Base-by-base conservation (phyloP, 2,888 invertebrate species). In the Octonoba sinensis region DNA sequence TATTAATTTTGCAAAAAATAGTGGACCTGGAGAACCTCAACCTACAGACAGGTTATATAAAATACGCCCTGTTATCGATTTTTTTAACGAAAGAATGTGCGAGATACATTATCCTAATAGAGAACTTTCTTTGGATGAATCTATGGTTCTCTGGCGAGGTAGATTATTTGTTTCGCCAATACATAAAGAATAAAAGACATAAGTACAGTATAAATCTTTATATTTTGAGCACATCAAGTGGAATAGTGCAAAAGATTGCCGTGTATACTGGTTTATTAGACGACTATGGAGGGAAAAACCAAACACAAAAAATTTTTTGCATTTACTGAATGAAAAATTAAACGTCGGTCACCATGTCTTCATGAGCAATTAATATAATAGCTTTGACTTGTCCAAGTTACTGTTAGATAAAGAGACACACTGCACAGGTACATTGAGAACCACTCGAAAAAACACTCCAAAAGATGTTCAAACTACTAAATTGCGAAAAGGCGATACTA, bases 171-270 rank as follows among this genome's bases (percentile, higher is more conserved):
- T 87, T 87, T 77, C 85, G 85, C 1, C 87, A 87, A 76, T 87
- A 87, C 74, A 87, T 69, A 85, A n/a, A n/a, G n/a, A n/a, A n/a
- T n/a, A n/a, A n/a, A n/a, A n/a, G n/a, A n/a, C n/a, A n/a, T n/a
- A n/a, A 85, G 62, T 88, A 87, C 65, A 87, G 87, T 0, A 83
- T 87, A 22, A 87, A 88, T 84, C 24, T 88, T 18, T 87, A 87
- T 72, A 86, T 87, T 82, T 60, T 87, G 18, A 87, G 87, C 70
- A 85, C 86, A 71, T 84, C 73, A 73, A 79, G 86, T 71, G 84
- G 49, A 59, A 57, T 66, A 67, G 66, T 47, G 60, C 75, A 59
- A 66, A 75, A 75, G 12, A 59, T 75, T 66, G 27, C 66, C 1
- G 60, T 66, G n/a, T n/a, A n/a, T n/a, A n/a, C n/a, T n/a, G n/a